Evolutionary conservation across 2,113 vertebrate genomes (phyloP), one percentile per base, ranked within the genome.

Genomic region (Pyrgilauda ruficollis): DNA sequence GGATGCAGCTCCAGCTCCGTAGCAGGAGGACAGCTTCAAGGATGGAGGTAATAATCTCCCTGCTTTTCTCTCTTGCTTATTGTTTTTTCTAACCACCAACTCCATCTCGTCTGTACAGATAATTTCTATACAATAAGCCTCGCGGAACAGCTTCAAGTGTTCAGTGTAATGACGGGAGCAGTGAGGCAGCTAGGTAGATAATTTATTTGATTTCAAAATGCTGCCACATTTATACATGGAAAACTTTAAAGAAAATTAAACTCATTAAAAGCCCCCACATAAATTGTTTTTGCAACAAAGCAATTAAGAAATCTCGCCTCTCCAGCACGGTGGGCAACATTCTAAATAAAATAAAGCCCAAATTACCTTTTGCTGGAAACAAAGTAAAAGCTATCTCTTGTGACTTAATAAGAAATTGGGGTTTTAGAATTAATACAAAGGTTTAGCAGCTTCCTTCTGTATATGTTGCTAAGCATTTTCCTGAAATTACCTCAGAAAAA

Each of bases 211-310:
- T 97, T 97, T 97, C 84, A 89, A 59, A 96, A 88, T 81, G 90
- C 84, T 87, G 47, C 74, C 73, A 76, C 94, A 35, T 93, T 97
- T 96, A 95, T 91, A 95, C 87, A 50, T 44, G 78, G 89, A 95
- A 97, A 98, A 96, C 74, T 96, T 97, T 96, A 97, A 95, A 96
- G 96, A 97, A 98, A 97, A 98, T 97, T 96, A 97, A 98, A 97
- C 79, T 97, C 95, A 96, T 97, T 97, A 91, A 97, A 97, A 96
- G 90, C 91, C 86, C 37, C 59, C 74, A 94, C 79, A 97, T 96
- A 97, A 97, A 97, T 96, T 97, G 91, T 94, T 94, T 96, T 94
- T 94, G 78, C 82, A 96, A 97, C 93, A 97, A 97, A 98, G 95
- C 96, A 98, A 96, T 96, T 97, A 97, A 96, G 92, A 73, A 97